Evolutionary conservation across 64 coral and sea anemone species (phyloP), one percentile per base, ranked within the genome.

Genomic region (Platygyra sinensis): DNA sequence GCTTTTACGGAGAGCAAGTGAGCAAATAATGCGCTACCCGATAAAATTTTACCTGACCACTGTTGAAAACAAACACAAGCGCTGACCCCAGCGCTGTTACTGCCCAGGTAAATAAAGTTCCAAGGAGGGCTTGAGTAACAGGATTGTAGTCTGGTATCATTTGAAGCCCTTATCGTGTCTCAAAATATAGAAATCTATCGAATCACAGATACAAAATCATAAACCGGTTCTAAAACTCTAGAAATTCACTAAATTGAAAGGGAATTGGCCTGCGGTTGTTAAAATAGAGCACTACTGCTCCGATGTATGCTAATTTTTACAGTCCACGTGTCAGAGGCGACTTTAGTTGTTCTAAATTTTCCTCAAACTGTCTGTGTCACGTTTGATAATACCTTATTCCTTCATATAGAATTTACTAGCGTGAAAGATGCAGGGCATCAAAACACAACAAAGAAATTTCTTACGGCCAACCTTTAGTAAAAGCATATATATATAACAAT

Each of bases 101-200:
- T 51, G 86, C 97, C 97, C 97, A 99, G 0, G 97, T 99, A 79
- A 99, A 99, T n/a, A 99, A 63, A 57, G 97, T 99, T 30, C 97
- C 97, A 57, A 96, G 65, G 12, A 96, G 86, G 36, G 97, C 94
- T 65, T 99, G 97, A 80, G 88, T 22, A 17, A 99, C 97, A 80
- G 94, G 94, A 84, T 88, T 93, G 32, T 89, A 96, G 65, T 89
- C 75, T 54, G 46, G 85, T 80, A 95, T 92, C 93, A 95, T 98
- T 61, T 86, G 81, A 22, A 77, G 59, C 51, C 27, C 30, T 52
- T 92, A n/a, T 52, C n/a, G 57, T 73, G n/a, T n/a, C 36, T 8
- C 6, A 79, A 25, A 39, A 24, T 20, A 2, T 16, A 8, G 51
- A 49, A 69, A 67, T 69, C n/a, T 25, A 1, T 11, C 65, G 42